phyloP scores from a whole-genome alignment of 2,888 invertebrate genomes.

The Clistopyga incitator region DNA sequence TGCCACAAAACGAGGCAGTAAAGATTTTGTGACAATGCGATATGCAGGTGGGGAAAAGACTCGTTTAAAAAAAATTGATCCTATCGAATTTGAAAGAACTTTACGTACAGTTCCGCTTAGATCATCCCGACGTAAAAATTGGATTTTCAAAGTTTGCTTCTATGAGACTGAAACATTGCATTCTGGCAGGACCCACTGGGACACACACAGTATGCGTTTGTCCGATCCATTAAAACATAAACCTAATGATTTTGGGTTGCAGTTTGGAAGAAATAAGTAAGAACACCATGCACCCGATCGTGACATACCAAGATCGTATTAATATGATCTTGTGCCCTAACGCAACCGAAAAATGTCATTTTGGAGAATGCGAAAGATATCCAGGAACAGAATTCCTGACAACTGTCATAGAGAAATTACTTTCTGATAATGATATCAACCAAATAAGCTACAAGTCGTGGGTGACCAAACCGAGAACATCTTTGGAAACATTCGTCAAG shows the following conservation, averaged over 20 bases:
- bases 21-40: conserved; percentile 2
- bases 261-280: neutral
- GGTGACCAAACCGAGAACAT: conserved; percentile 30
- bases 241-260: conserved; percentile 13
- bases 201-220: conserved; percentile 48
- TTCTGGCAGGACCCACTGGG: conserved; percentile 45
- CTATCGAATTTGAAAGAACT: conserved; percentile 50
- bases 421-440: conserved; percentile 23
- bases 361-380: conserved; percentile 44
- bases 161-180: conserved; percentile 46
- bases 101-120: conserved; percentile 28
- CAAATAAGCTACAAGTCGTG: conserved; percentile 38
- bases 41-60: neutral
- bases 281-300: neutral
- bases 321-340: neutral
- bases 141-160: conserved; percentile 42
- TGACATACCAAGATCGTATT: neutral
- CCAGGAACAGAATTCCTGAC: conserved; percentile 24
- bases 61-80: conserved; percentile 33
- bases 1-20: neutral
- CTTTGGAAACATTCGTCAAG: conserved; percentile 21
- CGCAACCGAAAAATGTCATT: conserved; percentile 33
- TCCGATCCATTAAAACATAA: conserved; percentile 27
- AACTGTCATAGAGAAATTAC: neutral
- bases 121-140: conserved; percentile 17